A percentile compares a stretch with the other conserved stretches of the same genome.
These are phyloP conservation scores for Trachelus tabidus DNA, from an alignment of 2,888 invertebrate species.

Conservation along the genomic window DNA sequence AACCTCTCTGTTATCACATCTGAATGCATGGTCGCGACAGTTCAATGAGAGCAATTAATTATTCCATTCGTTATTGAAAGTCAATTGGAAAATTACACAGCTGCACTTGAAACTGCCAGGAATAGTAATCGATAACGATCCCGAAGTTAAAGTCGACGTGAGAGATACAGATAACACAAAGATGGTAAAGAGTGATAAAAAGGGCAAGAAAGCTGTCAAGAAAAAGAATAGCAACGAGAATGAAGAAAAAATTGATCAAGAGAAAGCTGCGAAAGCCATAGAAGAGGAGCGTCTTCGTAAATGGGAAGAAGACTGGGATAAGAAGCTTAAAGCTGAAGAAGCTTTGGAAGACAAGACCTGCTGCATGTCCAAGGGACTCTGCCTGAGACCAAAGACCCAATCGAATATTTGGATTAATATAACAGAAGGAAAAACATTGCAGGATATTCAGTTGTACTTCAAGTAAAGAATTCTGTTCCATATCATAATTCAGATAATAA, in stretches of 20 bases:
- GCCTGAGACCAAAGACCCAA: conserved; percentile 33
- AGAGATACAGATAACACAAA: background rate
- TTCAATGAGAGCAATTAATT: conserved; percentile 4
- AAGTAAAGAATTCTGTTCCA: conserved; percentile 31
- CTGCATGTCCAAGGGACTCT: conserved; percentile 28
- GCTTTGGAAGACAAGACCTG: conserved; percentile 31
- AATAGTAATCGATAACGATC: conserved; percentile 16
- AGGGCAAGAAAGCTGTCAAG: conserved; percentile 7
- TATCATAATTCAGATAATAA: background rate
- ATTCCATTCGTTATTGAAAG: conserved; percentile 8
- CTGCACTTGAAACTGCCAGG: conserved; percentile 20
- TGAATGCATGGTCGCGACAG: conserved; percentile 3
- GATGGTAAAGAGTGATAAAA: conserved; percentile 9
- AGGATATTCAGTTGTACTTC: conserved; percentile 39
- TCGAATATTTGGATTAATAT: conserved; percentile 46
- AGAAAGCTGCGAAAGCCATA: conserved; percentile 8
- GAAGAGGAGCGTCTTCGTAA: conserved; percentile 30
- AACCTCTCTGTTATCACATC: conserved; percentile 11
- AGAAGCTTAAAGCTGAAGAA: conserved; percentile 31
- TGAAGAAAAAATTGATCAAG: conserved; percentile 1
- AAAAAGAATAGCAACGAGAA: background rate
- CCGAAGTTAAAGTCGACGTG: conserved; percentile 15
- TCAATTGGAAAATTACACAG: background rate
- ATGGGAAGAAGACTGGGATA: conserved; percentile 40
- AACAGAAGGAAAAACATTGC: conserved; percentile 30